Evolutionary conservation across 1,140 invertebrate genomes (phyloP).

Genomic region (Thaumatotibia leucotreta): DNA sequence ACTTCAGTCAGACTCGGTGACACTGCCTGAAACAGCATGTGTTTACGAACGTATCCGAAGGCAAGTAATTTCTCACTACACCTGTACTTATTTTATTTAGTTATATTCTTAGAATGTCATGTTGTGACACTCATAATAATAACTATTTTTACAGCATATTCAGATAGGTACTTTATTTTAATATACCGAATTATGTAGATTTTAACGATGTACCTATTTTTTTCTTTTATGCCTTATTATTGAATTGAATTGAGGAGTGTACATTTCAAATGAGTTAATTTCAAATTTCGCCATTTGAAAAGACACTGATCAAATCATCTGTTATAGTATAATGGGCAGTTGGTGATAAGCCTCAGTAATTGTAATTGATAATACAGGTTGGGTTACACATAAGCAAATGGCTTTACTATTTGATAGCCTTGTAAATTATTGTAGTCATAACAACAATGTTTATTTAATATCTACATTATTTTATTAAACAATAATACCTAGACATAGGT

Average conservation of each 20-base stretch:
- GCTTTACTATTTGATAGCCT: not conserved
- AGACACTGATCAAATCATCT: not conserved
- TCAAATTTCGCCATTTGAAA: not conserved
- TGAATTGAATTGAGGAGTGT: not conserved
- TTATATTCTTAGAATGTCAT: too few species aligned
- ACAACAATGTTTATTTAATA: not conserved
- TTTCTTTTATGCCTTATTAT: too few species aligned
- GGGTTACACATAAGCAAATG: not conserved
- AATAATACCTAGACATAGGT: not conserved
- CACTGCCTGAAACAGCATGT: too few species aligned
- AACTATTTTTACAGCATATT: too few species aligned
- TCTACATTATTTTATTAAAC: not conserved
- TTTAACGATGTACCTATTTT: too few species aligned
- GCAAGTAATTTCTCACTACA: too few species aligned
- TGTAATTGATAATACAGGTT: conserved; percentile 3
- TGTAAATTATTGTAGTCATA: not conserved
- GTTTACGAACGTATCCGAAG: too few species aligned
- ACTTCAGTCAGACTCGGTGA: too few species aligned
- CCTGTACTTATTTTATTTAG: too few species aligned
- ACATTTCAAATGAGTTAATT: not conserved
- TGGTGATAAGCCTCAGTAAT: not conserved
- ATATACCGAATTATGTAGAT: too few species aligned
- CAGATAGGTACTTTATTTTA: too few species aligned
- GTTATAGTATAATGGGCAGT: not conserved
- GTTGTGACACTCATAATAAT: too few species aligned